These are phyloP conservation scores for Coilia nasus DNA, from an alignment of 2,797 vertebrate species.

Conservation along the genomic window DNA sequence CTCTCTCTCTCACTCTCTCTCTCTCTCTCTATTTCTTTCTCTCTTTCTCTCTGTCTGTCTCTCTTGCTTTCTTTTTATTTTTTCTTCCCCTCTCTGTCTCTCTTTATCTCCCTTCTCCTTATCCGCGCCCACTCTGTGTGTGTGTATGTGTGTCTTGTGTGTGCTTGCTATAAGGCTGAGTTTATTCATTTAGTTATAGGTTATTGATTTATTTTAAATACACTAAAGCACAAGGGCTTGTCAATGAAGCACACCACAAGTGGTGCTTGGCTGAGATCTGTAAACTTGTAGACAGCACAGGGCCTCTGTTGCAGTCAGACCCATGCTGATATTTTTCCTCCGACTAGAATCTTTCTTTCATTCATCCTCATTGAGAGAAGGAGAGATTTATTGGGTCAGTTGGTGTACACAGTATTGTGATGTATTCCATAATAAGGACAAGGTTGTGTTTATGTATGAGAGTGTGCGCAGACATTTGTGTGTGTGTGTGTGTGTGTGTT, in stretches of 20 bases:
- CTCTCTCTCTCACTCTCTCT: not conserved
- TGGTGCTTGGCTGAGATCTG: not conserved
- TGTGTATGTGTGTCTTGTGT: not conserved
- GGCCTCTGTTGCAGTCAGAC: not conserved
- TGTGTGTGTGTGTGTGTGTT: not conserved
- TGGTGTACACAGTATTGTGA: not conserved
- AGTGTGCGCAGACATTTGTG: not conserved
- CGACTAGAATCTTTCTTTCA: not conserved
- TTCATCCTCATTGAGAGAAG: not conserved
- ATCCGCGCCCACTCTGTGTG: too few species aligned
- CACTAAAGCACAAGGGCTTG: not conserved
- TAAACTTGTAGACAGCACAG: not conserved
- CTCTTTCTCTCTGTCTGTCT: not conserved
- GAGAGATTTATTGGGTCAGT: not conserved
- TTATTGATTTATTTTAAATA: not conserved
- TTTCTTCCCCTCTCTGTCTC: too few species aligned
- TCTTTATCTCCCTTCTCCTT: too few species aligned
- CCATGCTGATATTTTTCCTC: not conserved
- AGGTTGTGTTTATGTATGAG: not conserved
- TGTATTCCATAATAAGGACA: not conserved
- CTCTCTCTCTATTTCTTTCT: not conserved
- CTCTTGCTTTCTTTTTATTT: not conserved
- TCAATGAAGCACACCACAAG: conserved; percentile 5
- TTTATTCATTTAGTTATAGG: not conserved
- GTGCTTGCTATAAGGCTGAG: not conserved